Percentiles rank a stretch among this genome's conserved stretches.
These are phyloP conservation scores for Halcyon senegalensis DNA, from an alignment of 2,113 vertebrate species.

Conservation along the genomic window DNA sequence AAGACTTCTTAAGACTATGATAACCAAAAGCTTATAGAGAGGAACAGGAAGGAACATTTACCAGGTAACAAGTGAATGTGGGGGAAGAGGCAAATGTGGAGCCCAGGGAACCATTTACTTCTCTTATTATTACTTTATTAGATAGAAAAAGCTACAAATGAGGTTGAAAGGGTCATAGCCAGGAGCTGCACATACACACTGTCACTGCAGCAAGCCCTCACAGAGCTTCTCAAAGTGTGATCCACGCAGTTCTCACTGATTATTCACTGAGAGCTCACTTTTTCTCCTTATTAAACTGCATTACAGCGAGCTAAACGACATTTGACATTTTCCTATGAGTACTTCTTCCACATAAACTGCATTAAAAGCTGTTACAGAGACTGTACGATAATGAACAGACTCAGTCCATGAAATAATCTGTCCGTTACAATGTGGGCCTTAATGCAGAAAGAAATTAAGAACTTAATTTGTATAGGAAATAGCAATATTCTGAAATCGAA, in stretches of 20 bases:
- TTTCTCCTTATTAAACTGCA: conserved; percentile 2
- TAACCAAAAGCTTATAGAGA: neutral
- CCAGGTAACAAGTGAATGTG: rapidly evolving
- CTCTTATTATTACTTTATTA: neutral
- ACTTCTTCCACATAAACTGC: neutral
- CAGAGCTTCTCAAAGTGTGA: neutral
- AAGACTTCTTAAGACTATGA: neutral
- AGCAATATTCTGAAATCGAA: neutral
- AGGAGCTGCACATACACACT: neutral
- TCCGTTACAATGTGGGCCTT: neutral
- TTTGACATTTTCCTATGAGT: neutral
- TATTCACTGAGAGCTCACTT: neutral
- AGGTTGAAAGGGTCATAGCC: neutral
- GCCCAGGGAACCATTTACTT: neutral
- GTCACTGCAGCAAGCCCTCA: neutral
- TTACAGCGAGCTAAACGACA: conserved; percentile 14
- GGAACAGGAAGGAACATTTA: neutral
- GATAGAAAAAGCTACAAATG: neutral
- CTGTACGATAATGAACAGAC: neutral
- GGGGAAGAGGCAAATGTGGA: neutral
- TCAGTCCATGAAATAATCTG: neutral
- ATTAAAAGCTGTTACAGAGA: neutral
- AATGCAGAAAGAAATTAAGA: conserved; percentile 12
- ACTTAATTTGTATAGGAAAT: conserved; percentile 23
- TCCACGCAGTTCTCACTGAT: neutral